phyloP scores from a whole-genome alignment of 2,797 vertebrate species.

The Sciurus vulgaris region DNA sequence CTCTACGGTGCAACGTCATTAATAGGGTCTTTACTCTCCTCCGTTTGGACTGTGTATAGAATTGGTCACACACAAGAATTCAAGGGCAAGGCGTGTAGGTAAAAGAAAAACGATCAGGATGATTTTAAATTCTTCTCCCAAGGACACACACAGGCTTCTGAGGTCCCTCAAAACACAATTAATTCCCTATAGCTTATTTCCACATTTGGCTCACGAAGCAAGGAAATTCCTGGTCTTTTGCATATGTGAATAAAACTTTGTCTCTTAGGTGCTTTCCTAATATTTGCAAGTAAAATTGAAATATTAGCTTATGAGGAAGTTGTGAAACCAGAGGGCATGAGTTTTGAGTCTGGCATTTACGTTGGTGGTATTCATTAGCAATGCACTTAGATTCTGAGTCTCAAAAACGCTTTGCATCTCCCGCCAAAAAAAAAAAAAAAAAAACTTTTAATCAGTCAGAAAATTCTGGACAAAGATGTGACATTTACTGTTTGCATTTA shows the following conservation, averaged over 20 bases:
- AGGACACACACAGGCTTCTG: no score
- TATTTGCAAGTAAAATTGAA: neutral
- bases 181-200: neutral
- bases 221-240: no score
- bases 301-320: neutral
- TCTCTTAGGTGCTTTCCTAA: no score
- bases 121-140: neutral
- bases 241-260: rapidly evolving
- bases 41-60: neutral
- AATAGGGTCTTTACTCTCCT: neutral
- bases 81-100: neutral
- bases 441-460: no score
- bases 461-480: no score
- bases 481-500: no score
- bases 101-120: neutral
- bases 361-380: neutral
- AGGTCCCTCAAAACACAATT: rapidly evolving
- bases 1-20: neutral
- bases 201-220: rapidly evolving
- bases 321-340: rapidly evolving
- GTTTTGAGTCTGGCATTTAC: neutral
- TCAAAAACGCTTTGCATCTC: rapidly evolving
- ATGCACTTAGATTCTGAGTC: neutral
- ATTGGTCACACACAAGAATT: neutral
- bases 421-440: no score